Evolutionary conservation across 2,113 vertebrate genomes (phyloP).

Genomic region (Catagonus wagneri): DNA sequence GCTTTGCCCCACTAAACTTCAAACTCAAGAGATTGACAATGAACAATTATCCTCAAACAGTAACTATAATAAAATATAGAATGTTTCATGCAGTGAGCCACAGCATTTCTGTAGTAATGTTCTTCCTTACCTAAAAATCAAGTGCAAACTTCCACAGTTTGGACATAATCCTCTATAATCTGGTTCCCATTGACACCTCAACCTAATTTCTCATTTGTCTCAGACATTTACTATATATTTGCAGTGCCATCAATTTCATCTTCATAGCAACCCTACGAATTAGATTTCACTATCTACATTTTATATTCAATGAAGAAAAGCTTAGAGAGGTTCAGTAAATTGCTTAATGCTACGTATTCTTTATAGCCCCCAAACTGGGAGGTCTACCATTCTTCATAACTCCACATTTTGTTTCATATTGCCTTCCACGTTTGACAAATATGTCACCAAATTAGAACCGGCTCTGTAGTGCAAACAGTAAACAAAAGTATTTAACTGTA

Average conservation of each 20-base stretch:
- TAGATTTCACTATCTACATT: background rate
- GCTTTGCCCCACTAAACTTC: background rate
- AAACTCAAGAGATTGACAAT: background rate
- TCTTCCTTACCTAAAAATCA: background rate
- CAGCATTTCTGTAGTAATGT: background rate
- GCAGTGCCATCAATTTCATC: background rate
- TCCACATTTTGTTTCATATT: background rate
- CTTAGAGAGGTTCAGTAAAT: background rate
- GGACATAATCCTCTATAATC: background rate
- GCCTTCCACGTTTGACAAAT: background rate
- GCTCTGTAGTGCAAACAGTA: background rate
- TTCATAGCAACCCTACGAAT: background rate
- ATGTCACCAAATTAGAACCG: background rate
- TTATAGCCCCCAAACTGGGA: background rate
- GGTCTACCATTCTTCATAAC: background rate
- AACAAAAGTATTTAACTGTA: background rate
- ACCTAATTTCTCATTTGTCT: constrained; percentile 8
- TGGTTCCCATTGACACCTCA: background rate
- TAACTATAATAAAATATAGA: background rate
- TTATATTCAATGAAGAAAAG: background rate
- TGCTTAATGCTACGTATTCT: background rate
- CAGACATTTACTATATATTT: background rate
- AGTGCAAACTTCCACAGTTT: background rate
- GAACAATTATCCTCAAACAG: background rate
- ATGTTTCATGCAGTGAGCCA: background rate